Base-by-base conservation (phyloP, 2,113 vertebrate species). In the Epinephelus cyanopodus region DNA sequence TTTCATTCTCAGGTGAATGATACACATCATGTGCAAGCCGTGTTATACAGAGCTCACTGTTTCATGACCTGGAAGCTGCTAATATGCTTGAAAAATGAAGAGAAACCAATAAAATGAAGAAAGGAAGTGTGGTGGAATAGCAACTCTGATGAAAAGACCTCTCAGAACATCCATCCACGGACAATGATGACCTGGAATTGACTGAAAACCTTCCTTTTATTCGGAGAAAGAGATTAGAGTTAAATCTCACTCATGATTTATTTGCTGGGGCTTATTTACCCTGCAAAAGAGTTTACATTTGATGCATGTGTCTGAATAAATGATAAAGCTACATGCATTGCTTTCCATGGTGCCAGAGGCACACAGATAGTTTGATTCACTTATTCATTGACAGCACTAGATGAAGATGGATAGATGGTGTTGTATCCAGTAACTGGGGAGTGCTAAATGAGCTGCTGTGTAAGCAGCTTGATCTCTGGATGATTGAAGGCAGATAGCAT, bases 401-500 rank as follows among this genome's bases (percentile, higher is more conserved):
- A 73, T 87, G 74, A 90, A 86, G 89, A 92, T 88, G 85, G 83
- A 89, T 80, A 54, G 71, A 67, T 86, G 79, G 63, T 68, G 62
- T 65, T 72, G 77, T 47, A 6, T 45, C 62, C 80, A 84, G 54
- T 89, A 76, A 76, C 72, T 71, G 64, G 68, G 88, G 75, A 83
- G 77, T 67, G 80, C 63, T 87, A 65, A 82, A 74, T 85, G 74
- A 82, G 68, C 77, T 83, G 88, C 82, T 79, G 42, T 77, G 79
- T 62, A 77, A 83, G 79, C 84, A 74, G 82, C 74, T 50, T 71
- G 21, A 88, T 88, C 11, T 33, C 77, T 82, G 63, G 42, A 87
- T 89, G 89, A 89, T 62, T 79, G 72, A 62, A 74, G 73, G 63
- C 25, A 85, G 84, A 85, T 85, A 72, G 56, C 57, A 61, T 79